Conservation (phyloP, 2,888 invertebrate genomes). For the Rhodophaea formosa region DNA sequence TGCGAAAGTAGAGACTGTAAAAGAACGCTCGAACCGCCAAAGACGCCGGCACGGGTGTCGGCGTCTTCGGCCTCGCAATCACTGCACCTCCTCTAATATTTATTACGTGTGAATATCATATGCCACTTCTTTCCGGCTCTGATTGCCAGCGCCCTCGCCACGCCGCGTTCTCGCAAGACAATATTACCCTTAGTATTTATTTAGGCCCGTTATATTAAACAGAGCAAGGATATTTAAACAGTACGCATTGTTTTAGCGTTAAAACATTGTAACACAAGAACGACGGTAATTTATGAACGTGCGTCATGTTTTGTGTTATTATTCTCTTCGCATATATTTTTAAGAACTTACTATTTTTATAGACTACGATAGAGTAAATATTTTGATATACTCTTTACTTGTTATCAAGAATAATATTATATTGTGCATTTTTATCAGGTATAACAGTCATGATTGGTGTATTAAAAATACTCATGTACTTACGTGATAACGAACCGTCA, state of each 20-base stretch:
- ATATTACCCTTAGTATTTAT: constrained; percentile 7
- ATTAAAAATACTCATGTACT: no score
- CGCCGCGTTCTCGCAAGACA: constrained; percentile 21
- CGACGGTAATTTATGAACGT: background rate
- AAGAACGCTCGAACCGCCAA: constrained; percentile 38
- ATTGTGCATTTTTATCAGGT: no score
- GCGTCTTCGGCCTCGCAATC: constrained; percentile 72
- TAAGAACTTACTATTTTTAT: no score
- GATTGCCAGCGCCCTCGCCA: constrained; percentile 52
- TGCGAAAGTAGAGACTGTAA: constrained; percentile 34
- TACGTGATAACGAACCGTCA: no score
- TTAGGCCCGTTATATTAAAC: constrained; percentile 1
- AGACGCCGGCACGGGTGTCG: constrained; percentile 60
- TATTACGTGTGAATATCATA: constrained; percentile 78
- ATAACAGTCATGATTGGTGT: no score
- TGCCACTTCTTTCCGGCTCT: constrained; percentile 58
- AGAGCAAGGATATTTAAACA: background rate
- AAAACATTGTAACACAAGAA: background rate
- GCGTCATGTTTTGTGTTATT: no score
- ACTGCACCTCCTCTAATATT: constrained; percentile 79
- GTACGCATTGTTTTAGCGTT: constrained; percentile 6
- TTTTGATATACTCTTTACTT: no score
- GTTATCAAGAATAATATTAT: no score
- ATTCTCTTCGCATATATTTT: no score
- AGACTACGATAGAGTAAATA: no score